These are phyloP conservation scores for Arctia plantaginis DNA, from an alignment of 2,888 invertebrate species.

Conservation along the genomic window DNA sequence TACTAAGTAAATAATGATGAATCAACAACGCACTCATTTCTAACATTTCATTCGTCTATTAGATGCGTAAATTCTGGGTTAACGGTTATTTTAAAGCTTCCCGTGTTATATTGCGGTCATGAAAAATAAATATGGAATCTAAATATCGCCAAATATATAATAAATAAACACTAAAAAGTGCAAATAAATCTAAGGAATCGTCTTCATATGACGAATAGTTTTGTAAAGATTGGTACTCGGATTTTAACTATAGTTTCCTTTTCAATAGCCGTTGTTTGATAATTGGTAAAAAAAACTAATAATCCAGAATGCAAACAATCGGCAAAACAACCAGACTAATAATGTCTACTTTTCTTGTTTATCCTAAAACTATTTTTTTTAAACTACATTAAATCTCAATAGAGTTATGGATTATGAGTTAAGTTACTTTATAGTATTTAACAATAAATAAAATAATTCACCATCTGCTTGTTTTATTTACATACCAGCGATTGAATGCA, in stretches of 20 bases:
- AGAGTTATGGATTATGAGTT: too few species aligned
- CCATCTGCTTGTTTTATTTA: too few species aligned
- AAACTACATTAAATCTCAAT: too few species aligned
- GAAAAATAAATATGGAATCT: conserved; percentile 12
- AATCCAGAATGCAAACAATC: too few species aligned
- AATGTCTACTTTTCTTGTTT: too few species aligned
- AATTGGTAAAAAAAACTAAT: too few species aligned
- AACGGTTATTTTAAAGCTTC: conserved; percentile 24
- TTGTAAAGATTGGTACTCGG: background rate
- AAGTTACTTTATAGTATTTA: too few species aligned
- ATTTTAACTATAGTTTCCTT: background rate
- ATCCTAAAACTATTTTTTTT: too few species aligned
- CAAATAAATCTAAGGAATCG: conserved; percentile 3
- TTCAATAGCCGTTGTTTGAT: background rate
- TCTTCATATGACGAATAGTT: background rate
- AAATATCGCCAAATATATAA: conserved; percentile 16
- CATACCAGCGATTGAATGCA: too few species aligned
- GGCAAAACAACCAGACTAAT: too few species aligned
- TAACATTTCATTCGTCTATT: conserved; percentile 12
- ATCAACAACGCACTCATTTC: background rate
- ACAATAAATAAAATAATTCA: too few species aligned
- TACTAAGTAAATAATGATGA: background rate
- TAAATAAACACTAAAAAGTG: conserved; percentile 32
- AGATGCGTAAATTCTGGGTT: conserved; percentile 15
- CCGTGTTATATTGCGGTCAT: conserved; percentile 15